A percentile compares a stretch with the other conserved stretches of the same genome.
Conservation (phyloP, 2,113 vertebrate species). For the Mormyrus iriodes region DNA sequence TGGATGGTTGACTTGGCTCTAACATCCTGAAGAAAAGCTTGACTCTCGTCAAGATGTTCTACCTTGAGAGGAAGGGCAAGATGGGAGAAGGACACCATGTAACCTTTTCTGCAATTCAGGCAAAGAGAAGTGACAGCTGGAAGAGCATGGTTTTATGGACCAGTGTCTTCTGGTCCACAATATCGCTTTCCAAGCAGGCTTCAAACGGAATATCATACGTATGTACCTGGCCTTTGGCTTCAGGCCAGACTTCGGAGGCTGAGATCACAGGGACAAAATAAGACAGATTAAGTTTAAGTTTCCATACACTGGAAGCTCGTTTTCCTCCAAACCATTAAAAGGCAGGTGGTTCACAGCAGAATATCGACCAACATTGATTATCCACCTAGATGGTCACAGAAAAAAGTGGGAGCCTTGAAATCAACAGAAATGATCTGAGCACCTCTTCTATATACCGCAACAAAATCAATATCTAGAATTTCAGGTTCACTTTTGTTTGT, state of each 20-base stretch:
- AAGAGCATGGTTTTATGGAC: background rate
- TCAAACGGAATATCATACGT: background rate
- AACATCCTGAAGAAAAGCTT: background rate
- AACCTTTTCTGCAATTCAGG: background rate
- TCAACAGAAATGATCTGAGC: background rate
- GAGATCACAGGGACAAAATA: background rate
- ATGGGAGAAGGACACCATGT: background rate
- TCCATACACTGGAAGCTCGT: background rate
- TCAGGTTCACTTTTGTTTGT: background rate
- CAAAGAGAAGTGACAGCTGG: background rate
- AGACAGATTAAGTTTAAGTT: background rate
- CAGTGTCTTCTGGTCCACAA: no score
- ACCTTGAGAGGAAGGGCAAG: background rate
- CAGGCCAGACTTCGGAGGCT: background rate
- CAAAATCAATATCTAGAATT: background rate
- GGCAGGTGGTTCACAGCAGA: background rate
- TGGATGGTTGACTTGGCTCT: background rate
- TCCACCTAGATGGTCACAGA: background rate
- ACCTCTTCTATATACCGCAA: background rate
- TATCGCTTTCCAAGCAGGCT: background rate
- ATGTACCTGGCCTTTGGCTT: background rate
- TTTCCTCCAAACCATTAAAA: background rate
- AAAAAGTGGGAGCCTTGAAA: background rate
- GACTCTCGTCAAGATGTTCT: background rate
- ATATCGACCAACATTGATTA: background rate